Base-by-base conservation (phyloP, 1,140 invertebrate species). In the Brachionus koreanus region DNA sequence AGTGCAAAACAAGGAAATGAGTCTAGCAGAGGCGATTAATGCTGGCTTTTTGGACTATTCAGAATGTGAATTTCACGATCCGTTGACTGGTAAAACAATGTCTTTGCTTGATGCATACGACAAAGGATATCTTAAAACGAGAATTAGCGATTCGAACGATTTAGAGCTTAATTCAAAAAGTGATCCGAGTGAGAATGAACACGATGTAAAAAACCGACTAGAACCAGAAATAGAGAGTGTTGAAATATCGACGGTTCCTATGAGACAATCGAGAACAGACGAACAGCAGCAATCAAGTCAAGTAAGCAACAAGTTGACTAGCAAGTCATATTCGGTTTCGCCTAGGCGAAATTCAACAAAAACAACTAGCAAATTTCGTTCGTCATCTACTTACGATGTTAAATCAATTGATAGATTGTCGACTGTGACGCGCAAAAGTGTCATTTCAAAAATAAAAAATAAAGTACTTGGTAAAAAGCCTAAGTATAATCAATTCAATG, bases 51-150 rank as follows among this genome's bases (percentile, higher is more conserved):
- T 88, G n/a, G 85, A 88, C 81, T 86, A 84, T 6, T 82, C 83
- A 77, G 83, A 82, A 25, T 46, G 52, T 9, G 57, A 82, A 42
- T 82, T 67, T 82, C 49, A 67, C 43, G 79, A 82, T 67, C 91
- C 92, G 1, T 90, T 91, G 74, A 61, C 23, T 46, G 79, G 79
- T 43, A 23, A 72, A 16, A 52, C 79, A 9, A 19, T 82, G n/a
- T 35, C 79, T 25, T 29, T 82, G n/a, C 9, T 69, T 12, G 79
- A 82, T 42, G 79, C 79, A 10, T 82, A 82, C 16, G 57, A 65
- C 43, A 82, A 82, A 69, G 79, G 79, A n/a, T 82, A 82, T 25
- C 43, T 82, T 57, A 72, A 67, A 9, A 79, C 61, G 4, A 42
- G 3, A 25, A 74, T 35, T 39, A 74, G 9, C 6, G 19, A 46